Conservation (phyloP, 2,113 vertebrate species). For the Ochotona princeps region DNA sequence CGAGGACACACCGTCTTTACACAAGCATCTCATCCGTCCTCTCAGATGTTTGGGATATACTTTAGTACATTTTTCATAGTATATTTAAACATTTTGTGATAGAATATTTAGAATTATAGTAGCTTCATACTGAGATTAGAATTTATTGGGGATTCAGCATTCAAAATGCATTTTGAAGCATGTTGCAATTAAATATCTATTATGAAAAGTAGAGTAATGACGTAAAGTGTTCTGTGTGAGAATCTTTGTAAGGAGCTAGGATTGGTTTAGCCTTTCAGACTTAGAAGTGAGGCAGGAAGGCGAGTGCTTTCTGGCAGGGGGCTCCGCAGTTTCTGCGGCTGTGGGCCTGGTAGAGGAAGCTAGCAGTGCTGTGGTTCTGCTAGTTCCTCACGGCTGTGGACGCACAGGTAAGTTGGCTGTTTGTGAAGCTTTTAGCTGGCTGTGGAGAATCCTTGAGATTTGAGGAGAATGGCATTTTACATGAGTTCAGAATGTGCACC, state of each 20-base stretch:
- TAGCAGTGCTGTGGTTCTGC: conserved; percentile 57
- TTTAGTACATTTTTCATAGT: conserved; percentile 54
- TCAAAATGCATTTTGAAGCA: conserved; percentile 53
- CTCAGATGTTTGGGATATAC: conserved; percentile 65
- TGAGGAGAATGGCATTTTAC: conserved; percentile 45
- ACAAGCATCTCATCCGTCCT: conserved; percentile 59
- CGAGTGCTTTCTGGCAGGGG: too few relatives aligned
- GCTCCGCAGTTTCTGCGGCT: conserved; percentile 17
- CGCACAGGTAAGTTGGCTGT: conserved; percentile 71
- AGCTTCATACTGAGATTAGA: conserved; percentile 64
- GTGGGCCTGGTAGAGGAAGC: background rate
- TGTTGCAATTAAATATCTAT: conserved; percentile 46
- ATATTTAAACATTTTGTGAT: conserved; percentile 53
- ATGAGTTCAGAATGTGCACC: conserved; percentile 58
- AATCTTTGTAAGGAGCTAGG: conserved; percentile 29
- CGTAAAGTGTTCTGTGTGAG: background rate
- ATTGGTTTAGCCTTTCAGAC: conserved; percentile 53
- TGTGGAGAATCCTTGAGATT: conserved; percentile 53
- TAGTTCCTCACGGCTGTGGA: conserved; percentile 66
- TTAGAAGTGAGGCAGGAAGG: conserved; percentile 40
- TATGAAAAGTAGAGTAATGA: conserved; percentile 46
- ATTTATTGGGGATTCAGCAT: conserved; percentile 48
- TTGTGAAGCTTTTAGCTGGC: conserved; percentile 73
- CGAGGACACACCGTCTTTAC: conserved; percentile 43
- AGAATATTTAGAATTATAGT: conserved; percentile 51